A percentile compares a stretch with the other conserved stretches of the same genome.
These are phyloP conservation scores for Calcarius ornatus DNA, from an alignment of 2,113 vertebrate species.

Conservation along the genomic window DNA sequence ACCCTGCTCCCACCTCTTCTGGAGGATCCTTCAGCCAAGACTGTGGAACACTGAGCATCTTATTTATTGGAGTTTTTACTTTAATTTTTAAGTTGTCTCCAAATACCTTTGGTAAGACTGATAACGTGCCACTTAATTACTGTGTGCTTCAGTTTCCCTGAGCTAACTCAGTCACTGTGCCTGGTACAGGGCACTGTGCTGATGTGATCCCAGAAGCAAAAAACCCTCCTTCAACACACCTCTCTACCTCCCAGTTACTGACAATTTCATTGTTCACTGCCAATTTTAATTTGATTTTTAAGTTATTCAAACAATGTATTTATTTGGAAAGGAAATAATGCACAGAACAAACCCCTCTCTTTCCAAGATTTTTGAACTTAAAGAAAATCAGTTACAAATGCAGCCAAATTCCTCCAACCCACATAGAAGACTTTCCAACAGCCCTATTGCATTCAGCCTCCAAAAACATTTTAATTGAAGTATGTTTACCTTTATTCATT, in stretches of 20 bases:
- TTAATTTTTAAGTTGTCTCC: background rate
- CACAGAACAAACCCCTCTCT: background rate
- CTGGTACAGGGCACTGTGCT: background rate
- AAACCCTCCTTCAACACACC: fast-evolving
- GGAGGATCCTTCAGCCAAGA: background rate
- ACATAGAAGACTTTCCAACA: constrained; percentile 11
- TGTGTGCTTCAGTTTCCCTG: background rate
- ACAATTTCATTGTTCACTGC: background rate
- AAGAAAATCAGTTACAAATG: constrained; percentile 23
- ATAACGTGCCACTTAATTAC: background rate
- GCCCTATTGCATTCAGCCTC: background rate
- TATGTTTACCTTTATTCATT: constrained; percentile 67
- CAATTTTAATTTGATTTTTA: background rate
- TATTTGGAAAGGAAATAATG: background rate
- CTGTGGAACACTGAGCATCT: background rate
- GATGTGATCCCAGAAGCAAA: background rate
- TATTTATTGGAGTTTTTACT: background rate
- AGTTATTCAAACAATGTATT: background rate
- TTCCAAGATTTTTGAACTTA: background rate
- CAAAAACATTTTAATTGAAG: constrained; percentile 62
- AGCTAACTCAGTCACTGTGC: background rate
- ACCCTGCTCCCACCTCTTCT: background rate
- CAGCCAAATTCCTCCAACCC: constrained; percentile 50
- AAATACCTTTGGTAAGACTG: background rate
- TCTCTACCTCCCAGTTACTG: background rate